Percentiles rank a stretch among this genome's conserved stretches.
These are phyloP conservation scores for Drosophila meridiana DNA, from an alignment of 2,888 invertebrate species.

Conservation along the genomic window DNA sequence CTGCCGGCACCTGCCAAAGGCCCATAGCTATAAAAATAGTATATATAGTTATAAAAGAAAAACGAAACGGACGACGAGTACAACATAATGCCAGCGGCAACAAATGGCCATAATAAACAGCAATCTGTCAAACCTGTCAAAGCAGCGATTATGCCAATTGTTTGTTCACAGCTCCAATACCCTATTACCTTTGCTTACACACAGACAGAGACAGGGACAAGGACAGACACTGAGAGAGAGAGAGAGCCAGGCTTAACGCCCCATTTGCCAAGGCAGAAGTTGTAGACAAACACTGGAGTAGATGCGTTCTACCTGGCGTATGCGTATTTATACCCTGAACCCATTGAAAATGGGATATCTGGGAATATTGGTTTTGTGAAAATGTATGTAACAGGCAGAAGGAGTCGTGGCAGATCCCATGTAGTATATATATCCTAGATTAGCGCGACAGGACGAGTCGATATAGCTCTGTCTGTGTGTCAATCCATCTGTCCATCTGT, in stretches of 20 bases:
- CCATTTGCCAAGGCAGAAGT: conserved; percentile 43
- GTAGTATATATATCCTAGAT: too few species aligned
- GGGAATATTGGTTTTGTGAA: too few species aligned
- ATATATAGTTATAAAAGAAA: background rate
- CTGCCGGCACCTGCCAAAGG: conserved; percentile 7
- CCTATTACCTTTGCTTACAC: background rate
- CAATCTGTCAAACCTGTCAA: conserved; percentile 74
- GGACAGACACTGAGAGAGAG: background rate
- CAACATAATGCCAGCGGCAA: conserved; percentile 1
- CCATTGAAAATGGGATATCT: too few species aligned
- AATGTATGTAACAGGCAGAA: too few species aligned
- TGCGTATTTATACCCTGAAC: conserved; percentile 32
- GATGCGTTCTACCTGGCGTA: conserved; percentile 49
- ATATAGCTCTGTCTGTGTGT: too few species aligned
- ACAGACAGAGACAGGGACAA: too few species aligned
- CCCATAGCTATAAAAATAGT: conserved; percentile 12
- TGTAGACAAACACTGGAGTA: conserved; percentile 18
- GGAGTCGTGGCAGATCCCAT: too few species aligned
- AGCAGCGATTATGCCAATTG: conserved; percentile 66
- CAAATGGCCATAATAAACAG: conserved; percentile 38
- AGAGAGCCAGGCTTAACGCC: conserved; percentile 34
- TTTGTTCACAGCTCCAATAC: conserved; percentile 28
- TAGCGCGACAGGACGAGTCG: too few species aligned
- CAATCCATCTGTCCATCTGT: too few species aligned
- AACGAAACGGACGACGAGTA: conserved; percentile 1